Evolutionary conservation across 2,113 vertebrate genomes (phyloP).

Genomic region (Phoxinus phoxinus): DNA sequence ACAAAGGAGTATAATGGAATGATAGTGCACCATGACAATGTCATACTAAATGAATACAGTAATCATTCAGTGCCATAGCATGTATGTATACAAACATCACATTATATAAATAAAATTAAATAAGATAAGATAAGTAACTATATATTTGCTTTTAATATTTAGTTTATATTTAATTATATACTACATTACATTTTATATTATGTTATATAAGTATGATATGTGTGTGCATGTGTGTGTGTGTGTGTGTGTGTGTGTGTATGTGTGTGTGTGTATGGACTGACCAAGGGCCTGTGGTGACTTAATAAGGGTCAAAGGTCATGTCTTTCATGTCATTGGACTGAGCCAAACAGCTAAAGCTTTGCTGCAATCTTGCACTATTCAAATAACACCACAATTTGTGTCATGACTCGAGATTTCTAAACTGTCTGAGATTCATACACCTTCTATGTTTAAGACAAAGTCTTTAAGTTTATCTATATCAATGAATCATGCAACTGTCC

Average conservation of each 20-base stretch:
- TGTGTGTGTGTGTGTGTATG: too few relatives aligned
- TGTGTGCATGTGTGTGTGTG: too few relatives aligned
- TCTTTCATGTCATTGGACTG: neutral
- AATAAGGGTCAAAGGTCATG: constrained; percentile 10
- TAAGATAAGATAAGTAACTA: neutral
- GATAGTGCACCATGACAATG: too few relatives aligned
- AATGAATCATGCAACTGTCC: constrained; percentile 47
- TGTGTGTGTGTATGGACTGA: neutral
- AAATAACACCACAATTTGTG: constrained; percentile 9
- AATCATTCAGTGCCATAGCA: neutral
- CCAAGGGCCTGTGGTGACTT: neutral
- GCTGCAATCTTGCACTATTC: neutral
- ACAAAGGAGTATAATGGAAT: neutral
- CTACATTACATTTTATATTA: too few relatives aligned
- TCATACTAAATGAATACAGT: neutral
- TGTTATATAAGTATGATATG: too few relatives aligned
- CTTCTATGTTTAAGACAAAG: neutral
- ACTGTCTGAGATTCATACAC: neutral
- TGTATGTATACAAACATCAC: neutral
- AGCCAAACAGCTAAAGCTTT: neutral
- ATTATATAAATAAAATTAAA: neutral
- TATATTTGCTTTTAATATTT: neutral
- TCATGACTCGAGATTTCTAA: neutral
- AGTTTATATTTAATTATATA: neutral
- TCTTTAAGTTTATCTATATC: neutral